phyloP scores from a whole-genome alignment of 2,888 invertebrate genomes.

The Abscondita cerata region DNA sequence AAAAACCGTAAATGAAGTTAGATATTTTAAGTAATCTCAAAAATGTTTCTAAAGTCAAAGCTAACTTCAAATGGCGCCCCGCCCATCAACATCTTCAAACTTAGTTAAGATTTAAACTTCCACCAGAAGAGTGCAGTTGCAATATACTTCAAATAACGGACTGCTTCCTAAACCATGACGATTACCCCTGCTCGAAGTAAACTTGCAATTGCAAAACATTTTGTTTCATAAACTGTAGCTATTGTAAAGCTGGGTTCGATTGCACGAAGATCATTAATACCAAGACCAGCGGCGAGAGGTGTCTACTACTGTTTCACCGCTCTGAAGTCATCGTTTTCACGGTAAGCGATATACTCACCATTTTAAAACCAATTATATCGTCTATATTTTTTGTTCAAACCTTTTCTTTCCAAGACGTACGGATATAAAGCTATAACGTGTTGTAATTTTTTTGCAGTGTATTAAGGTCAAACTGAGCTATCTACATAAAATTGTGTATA shows the following conservation, averaged over 20 bases:
- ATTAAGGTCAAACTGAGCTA: no score
- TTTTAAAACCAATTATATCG: no score
- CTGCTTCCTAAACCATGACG: not conserved
- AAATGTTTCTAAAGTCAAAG: slow-evolving; percentile 1
- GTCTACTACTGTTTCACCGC: no score
- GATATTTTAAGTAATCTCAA: not conserved
- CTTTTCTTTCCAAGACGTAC: not conserved
- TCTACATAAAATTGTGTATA: no score
- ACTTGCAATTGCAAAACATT: slow-evolving; percentile 8
- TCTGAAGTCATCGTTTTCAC: no score
- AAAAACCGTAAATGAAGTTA: not conserved
- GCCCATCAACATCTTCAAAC: no score
- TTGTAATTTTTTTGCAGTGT: not conserved
- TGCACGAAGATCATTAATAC: no score
- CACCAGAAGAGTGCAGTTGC: not conserved
- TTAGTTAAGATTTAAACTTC: no score
- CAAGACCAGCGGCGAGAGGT: no score
- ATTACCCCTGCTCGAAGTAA: not conserved
- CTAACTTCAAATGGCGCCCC: slow-evolving; percentile 1
- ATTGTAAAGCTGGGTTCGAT: slow-evolving; percentile 10
- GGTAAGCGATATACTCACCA: no score
- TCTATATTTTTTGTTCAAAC: not conserved
- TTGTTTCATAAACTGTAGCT: no score
- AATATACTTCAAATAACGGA: not conserved
- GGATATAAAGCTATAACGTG: not conserved